A percentile compares a stretch with the other conserved stretches of the same genome.
Conservation (phyloP, 30 jellyfish, hydroid and myxozoan species). For the Turritopsis dohrnii region DNA sequence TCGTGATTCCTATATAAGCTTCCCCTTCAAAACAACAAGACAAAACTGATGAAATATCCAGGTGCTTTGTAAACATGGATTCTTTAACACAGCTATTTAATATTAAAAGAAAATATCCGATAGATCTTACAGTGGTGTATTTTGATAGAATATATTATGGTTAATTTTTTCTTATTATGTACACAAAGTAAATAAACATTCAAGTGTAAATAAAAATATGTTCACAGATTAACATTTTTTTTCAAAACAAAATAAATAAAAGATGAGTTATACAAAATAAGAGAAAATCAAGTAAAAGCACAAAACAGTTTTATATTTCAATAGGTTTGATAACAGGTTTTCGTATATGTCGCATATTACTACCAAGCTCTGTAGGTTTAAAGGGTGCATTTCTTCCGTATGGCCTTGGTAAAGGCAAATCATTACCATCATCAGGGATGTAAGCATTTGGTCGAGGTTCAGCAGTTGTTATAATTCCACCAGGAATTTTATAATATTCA, state of each 20-base stretch:
- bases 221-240: not conserved
- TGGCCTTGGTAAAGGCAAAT: slow-evolving; percentile 85
- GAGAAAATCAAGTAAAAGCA: not conserved
- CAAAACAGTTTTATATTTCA: slow-evolving; percentile 39
- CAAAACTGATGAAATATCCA: not conserved
- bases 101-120: not conserved
- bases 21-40: not conserved
- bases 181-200: not conserved
- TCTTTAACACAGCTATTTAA: not conserved
- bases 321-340: slow-evolving; percentile 84
- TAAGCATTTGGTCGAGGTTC: slow-evolving; percentile 96
- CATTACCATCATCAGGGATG: slow-evolving; percentile 80
- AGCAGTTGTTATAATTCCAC: slow-evolving; percentile 86
- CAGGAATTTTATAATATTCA: slow-evolving; percentile 56
- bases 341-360: slow-evolving; percentile 82
- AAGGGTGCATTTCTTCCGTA: slow-evolving; percentile 88
- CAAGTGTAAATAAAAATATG: not conserved
- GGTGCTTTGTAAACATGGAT: not conserved
- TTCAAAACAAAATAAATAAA: not conserved
- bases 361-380: slow-evolving; percentile 79
- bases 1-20: not conserved
- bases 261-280: not conserved
- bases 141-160: not conserved
- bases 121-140: not conserved
- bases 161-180: not conserved